Evolutionary conservation across 1,140 invertebrate species (phyloP), one percentile per base, ranked within the genome.

Genomic region (Diachasma alloeum): DNA sequence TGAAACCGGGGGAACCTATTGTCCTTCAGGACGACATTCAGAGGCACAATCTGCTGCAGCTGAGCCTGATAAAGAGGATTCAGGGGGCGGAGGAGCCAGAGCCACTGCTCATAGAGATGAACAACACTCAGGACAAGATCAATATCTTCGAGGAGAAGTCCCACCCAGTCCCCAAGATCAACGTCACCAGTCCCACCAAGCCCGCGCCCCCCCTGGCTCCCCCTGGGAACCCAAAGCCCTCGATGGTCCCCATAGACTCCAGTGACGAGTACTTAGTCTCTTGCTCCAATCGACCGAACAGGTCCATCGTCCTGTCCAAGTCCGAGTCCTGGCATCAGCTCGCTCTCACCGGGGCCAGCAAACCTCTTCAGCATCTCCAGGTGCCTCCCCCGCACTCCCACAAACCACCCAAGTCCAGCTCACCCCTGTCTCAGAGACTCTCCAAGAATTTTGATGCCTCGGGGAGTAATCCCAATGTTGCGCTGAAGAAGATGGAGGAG

Each of bases 291-390:
- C 84, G 83, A 74, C 84, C 85, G 0, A 86, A 81, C 19, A 84
- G 83, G 76, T 90, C 84, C 19, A 87, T 86, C 36, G 90, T 91
- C 0, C 84, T 95, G n/a, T 93, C 92, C 42, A 94, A 95, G 84
- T 95, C 94, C 1, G 94, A 95, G 85, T 95, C 95, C 0, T 96
- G 95, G 94, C 93, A 95, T 82, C 94, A 95, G 78, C 53, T 90
- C 4, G 88, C 87, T 0, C 13, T 88, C 10, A 84, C 89, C 1
- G 87, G 84, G 82, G 76, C 13, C 4, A 11, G 4, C 26, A 26
- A 66, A 66, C 4, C 24, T 11, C 22, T 22, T 31, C 26, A 83
- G 79, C 46, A 79, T 76, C 71, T 87, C 8, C 81, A 82, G 68
- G 77, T 83, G 6, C 85, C 80, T 44, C 66, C 82, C 11, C 90